Conservation (phyloP, 1,140 invertebrate species). For the Limonius californicus region DNA sequence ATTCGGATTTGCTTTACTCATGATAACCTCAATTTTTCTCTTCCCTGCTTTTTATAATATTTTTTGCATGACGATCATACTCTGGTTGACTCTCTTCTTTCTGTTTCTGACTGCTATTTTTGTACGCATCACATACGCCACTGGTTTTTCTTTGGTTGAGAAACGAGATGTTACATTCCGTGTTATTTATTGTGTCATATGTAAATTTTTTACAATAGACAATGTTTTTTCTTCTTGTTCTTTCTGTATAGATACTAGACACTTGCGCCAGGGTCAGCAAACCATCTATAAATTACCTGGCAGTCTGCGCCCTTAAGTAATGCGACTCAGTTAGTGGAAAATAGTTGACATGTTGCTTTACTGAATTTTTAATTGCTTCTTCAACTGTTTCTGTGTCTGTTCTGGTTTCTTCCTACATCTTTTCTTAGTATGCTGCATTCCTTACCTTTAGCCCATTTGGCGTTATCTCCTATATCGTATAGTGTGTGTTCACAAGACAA, state of each 20-base stretch:
- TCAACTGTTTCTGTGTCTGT: background rate
- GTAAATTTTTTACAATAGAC: slow-evolving; percentile 19
- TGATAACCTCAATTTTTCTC: slow-evolving; percentile 22
- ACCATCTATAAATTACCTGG: slow-evolving; percentile 7
- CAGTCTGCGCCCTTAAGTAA: slow-evolving; percentile 13
- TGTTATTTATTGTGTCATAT: slow-evolving; percentile 4
- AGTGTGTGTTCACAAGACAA: slow-evolving; percentile 16
- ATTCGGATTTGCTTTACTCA: slow-evolving; percentile 18
- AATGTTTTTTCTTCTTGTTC: slow-evolving; percentile 1
- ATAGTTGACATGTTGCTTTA: slow-evolving; percentile 25
- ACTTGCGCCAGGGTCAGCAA: slow-evolving; percentile 25
- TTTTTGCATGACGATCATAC: background rate
- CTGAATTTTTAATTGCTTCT: slow-evolving; percentile 23
- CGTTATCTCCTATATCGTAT: slow-evolving; percentile 22
- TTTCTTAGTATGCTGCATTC: slow-evolving; percentile 20
- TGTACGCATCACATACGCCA: background rate
- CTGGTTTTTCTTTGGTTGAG: too few relatives aligned
- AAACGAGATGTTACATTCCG: slow-evolving; percentile 2
- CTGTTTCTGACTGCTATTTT: background rate
- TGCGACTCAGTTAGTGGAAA: slow-evolving; percentile 21
- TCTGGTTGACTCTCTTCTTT: background rate
- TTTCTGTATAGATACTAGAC: slow-evolving; percentile 25
- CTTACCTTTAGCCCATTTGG: slow-evolving; percentile 21
- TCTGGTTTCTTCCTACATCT: slow-evolving; percentile 18
- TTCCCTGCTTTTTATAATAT: background rate